A percentile compares a stretch with the other conserved stretches of the same genome.
Evolutionary conservation across 2,888 invertebrate genomes (phyloP).

Genomic region (Nematopogon swammerdamellus): DNA sequence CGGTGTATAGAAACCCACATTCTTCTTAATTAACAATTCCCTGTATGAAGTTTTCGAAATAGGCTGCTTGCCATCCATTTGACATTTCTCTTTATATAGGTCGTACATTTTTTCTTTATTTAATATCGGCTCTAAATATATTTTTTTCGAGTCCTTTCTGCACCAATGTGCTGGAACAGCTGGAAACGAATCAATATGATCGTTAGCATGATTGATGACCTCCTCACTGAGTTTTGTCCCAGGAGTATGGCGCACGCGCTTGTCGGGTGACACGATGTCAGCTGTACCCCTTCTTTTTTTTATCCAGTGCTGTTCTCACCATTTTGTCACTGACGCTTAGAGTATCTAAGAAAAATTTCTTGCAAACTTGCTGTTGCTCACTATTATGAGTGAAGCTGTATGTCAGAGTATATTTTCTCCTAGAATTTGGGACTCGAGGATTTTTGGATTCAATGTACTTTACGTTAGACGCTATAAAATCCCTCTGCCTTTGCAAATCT

Average conservation of each 20-base stretch:
- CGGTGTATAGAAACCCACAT: not conserved
- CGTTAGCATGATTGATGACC: not conserved
- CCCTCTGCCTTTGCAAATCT: not conserved
- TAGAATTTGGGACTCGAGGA: not conserved
- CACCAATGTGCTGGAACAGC: not conserved
- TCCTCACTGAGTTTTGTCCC: not conserved
- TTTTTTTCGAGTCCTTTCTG: not conserved
- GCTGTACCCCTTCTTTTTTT: not conserved
- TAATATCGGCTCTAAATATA: not conserved
- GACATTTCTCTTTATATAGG: not conserved
- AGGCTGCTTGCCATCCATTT: not conserved
- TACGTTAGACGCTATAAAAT: not conserved
- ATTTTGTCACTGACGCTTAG: not conserved
- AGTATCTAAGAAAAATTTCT: not conserved
- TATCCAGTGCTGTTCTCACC: not conserved
- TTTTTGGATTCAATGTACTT: not conserved
- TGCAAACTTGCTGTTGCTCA: not conserved
- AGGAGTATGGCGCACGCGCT: not conserved
- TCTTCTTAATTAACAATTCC: not conserved
- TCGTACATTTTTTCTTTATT: not conserved
- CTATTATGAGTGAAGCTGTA: not conserved
- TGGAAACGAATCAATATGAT: not conserved
- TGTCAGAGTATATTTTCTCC: not conserved
- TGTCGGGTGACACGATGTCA: not conserved
- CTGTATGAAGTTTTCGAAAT: not conserved